phyloP scores from a whole-genome alignment of 92 coral and sea anemone species.

The Bergia sp. region DNA sequence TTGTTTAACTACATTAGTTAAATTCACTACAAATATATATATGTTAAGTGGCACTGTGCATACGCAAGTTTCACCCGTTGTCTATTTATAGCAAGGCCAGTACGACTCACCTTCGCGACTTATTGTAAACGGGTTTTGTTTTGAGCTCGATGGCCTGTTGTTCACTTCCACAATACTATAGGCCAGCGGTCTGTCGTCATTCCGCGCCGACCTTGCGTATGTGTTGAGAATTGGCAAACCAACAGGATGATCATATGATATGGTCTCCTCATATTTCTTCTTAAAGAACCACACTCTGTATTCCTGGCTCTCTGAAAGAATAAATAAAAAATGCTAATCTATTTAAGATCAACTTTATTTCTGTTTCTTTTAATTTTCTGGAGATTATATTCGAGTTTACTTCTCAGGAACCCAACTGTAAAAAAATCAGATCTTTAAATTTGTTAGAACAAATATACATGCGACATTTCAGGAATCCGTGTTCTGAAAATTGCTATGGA shows the following conservation, averaged over 20 bases:
- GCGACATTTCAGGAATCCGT: no score
- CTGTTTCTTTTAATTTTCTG: neutral
- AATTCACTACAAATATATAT: no score
- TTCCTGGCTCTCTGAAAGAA: constrained; percentile 51
- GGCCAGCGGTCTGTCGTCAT: constrained; percentile 52
- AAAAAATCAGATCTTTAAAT: no score
- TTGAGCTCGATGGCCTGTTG: constrained; percentile 40
- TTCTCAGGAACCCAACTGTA: no score
- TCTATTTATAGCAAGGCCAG: neutral
- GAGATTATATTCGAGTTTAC: neutral
- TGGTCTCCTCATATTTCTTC: constrained; percentile 63
- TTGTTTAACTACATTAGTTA: no score
- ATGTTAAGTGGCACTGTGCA: no score
- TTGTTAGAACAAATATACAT: no score
- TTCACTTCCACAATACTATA: constrained; percentile 66
- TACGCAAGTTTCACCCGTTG: neutral
- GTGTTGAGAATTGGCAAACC: constrained; percentile 66
- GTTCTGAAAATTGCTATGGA: no score
- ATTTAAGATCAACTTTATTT: neutral
- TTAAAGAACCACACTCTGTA: constrained; percentile 65
- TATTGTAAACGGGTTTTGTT: constrained; percentile 54
- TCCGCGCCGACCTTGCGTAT: constrained; percentile 57
- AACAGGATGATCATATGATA: constrained; percentile 49
- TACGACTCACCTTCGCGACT: constrained; percentile 49
- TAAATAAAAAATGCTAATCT: neutral